phyloP scores from a whole-genome alignment of 2,113 vertebrate species.

The Oreochromis tanganicae region DNA sequence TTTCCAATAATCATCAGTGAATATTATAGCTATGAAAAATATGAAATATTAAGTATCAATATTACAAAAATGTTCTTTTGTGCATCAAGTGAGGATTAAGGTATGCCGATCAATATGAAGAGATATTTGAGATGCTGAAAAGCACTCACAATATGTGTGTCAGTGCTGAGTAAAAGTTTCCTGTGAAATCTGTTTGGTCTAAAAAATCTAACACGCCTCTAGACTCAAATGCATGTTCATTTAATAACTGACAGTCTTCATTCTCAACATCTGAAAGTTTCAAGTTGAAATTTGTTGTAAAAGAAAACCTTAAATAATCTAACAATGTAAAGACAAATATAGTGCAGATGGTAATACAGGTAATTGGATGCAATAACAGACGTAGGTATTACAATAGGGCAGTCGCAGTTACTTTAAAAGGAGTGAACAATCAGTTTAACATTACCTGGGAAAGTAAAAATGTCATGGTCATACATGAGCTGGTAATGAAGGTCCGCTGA shows the following conservation, averaged over 20 bases:
- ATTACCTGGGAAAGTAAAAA: not conserved
- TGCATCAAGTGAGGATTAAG: not conserved
- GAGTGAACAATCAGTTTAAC: slow-evolving; percentile 7
- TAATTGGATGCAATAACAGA: slow-evolving; percentile 45
- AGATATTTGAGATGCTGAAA: not conserved
- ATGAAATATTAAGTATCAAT: not conserved
- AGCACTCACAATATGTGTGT: not conserved
- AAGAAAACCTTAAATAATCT: not conserved
- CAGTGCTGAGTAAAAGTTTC: not conserved
- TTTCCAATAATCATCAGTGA: not conserved
- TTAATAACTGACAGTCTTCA: not conserved
- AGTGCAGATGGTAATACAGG: not conserved
- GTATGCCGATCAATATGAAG: not conserved
- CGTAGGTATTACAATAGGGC: not conserved
- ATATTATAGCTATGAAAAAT: not conserved
- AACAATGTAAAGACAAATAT: not conserved
- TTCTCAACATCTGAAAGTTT: not conserved
- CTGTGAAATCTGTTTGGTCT: not conserved
- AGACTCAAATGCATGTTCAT: not conserved
- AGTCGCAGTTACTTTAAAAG: not conserved
- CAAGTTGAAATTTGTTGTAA: not conserved
- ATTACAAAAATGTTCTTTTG: not conserved
- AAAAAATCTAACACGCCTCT: not conserved
- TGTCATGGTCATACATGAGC: not conserved
- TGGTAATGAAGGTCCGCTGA: not conserved